Conservation (phyloP, 2,797 vertebrate species). For the Cynodonichthys magdalenae region DNA sequence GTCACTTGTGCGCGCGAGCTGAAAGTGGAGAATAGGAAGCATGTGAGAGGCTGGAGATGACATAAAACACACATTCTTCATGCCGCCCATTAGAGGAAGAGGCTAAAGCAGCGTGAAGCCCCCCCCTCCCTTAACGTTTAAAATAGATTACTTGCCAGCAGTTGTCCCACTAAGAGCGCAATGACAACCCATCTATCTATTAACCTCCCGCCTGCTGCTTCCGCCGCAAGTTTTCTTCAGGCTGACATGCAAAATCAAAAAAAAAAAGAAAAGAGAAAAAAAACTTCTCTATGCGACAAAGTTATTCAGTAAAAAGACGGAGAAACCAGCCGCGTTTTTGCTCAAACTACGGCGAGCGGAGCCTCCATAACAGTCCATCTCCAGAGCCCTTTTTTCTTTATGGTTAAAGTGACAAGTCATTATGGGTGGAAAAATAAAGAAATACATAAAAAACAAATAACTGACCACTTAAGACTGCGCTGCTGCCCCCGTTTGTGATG, state of each 20-base stretch:
- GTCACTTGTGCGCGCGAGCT: conserved; percentile 92
- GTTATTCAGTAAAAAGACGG: conserved; percentile 78
- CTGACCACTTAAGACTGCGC: conserved; percentile 50
- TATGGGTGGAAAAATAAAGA: background rate
- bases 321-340: conserved; percentile 59
- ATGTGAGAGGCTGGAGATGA: conserved; percentile 86
- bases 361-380: conserved; percentile 24
- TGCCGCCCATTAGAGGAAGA: conserved; percentile 87
- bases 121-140: conserved; percentile 73
- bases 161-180: conserved; percentile 68
- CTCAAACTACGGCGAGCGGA: conserved; percentile 28
- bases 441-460: background rate
- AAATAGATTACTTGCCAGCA: conserved; percentile 81
- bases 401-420: conserved; percentile 10
- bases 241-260: conserved; percentile 68
- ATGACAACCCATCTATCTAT: conserved; percentile 70
- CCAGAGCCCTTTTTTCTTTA: conserved; percentile 2
- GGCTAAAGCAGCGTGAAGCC: conserved; percentile 86
- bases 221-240: conserved; percentile 81
- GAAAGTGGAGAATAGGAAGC: conserved; percentile 87
- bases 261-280: no score
- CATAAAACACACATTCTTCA: conserved; percentile 93
- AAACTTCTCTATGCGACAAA: conserved; percentile 85
- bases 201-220: conserved; percentile 60
- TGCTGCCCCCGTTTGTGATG: conserved; percentile 54